A percentile compares a stretch with the other conserved stretches of the same genome.
Evolutionary conservation across 2,797 vertebrate genomes (phyloP).

Genomic region (Cuculus canorus): DNA sequence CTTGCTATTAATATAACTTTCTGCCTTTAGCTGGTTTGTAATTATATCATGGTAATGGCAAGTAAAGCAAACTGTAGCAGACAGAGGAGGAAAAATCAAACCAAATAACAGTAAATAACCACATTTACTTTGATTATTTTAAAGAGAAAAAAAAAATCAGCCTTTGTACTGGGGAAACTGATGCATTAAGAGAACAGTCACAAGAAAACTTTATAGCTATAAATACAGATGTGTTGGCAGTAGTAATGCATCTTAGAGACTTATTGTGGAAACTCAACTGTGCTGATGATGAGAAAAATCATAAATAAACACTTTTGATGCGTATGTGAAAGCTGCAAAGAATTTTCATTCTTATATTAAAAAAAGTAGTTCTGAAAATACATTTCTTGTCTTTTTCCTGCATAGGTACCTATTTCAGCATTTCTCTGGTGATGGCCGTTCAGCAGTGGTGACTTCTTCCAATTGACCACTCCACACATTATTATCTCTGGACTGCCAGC

Average conservation of each 20-base stretch:
- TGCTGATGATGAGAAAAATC: neutral
- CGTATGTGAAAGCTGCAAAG: neutral
- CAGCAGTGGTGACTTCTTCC: slow-evolving; percentile 74
- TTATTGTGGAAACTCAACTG: neutral
- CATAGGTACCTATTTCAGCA: slow-evolving; percentile 81
- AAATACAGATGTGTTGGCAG: neutral
- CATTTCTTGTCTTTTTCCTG: slow-evolving; percentile 68
- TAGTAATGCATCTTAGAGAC: neutral
- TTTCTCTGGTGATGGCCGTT: slow-evolving; percentile 72
- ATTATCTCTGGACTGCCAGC: slow-evolving; percentile 72
- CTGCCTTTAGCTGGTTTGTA: slow-evolving; percentile 33
- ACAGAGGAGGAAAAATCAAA: neutral
- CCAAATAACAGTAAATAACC: neutral
- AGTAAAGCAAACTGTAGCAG: neutral
- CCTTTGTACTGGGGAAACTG: neutral
- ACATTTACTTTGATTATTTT: neutral
- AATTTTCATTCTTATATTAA: neutral
- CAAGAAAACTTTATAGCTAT: neutral
- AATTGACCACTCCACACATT: slow-evolving; percentile 76
- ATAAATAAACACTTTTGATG: neutral
- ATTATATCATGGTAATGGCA: neutral
- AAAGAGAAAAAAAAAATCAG: neutral
- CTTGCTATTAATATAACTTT: slow-evolving; percentile 14
- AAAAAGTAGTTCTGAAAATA: slow-evolving; percentile 76
- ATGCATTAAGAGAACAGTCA: neutral